These are phyloP conservation scores for Caenorhabditis wallacei DNA, from an alignment of 2,888 invertebrate species.

Conservation along the genomic window DNA sequence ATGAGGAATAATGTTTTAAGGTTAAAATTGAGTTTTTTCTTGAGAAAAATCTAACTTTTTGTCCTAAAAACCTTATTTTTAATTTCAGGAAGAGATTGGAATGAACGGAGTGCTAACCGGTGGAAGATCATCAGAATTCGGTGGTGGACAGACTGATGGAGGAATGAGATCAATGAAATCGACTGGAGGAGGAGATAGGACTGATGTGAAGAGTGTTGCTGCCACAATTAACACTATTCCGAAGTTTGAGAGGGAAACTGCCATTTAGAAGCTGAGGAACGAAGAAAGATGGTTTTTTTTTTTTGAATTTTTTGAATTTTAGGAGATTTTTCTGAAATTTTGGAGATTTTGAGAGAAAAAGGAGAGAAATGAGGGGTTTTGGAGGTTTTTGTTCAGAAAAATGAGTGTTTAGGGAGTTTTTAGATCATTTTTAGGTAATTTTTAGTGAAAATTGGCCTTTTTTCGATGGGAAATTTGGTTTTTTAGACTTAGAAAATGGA, in stretches of 20 bases:
- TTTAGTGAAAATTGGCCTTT: no score
- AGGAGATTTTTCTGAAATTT: background rate
- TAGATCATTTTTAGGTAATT: no score
- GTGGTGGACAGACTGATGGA: constrained; percentile 22
- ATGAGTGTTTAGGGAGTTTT: no score
- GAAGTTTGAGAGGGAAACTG: constrained; percentile 81
- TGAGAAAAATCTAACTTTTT: no score
- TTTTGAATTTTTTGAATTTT: background rate
- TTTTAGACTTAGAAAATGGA: no score
- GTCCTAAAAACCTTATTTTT: background rate
- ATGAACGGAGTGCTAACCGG: constrained; percentile 30
- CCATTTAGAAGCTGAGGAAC: constrained; percentile 71
- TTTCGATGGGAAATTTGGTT: no score
- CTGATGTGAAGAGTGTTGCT: constrained; percentile 56
- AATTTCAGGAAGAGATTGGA: constrained; percentile 28
- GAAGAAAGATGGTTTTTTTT: background rate
- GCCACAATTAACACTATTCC: constrained; percentile 74
- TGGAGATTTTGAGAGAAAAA: background rate
- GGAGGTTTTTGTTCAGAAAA: background rate
- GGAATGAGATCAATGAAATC: constrained; percentile 44
- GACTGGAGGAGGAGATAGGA: background rate
- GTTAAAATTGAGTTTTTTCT: no score
- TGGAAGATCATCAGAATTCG: constrained; percentile 28
- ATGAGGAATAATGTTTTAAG: no score
- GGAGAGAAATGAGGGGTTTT: background rate